Percentiles rank a stretch among this genome's conserved stretches.
These are phyloP conservation scores for Idaea dimidiata DNA, from an alignment of 2,888 invertebrate genomes.

Conservation along the genomic window DNA sequence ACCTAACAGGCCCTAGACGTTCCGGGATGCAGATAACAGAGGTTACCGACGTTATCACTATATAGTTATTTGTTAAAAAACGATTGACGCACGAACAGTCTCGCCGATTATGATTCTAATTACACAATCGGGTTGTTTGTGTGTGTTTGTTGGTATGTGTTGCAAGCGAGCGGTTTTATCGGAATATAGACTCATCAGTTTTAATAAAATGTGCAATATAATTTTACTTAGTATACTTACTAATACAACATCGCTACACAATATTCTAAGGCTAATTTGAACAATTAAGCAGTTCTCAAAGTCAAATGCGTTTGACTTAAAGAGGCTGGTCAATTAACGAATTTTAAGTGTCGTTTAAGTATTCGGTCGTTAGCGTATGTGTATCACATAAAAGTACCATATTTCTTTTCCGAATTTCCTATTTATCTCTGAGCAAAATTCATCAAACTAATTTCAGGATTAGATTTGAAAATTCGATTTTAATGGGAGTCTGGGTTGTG, in stretches of 20 bases:
- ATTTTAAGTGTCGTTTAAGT: too few relatives aligned
- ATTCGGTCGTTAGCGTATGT: too few relatives aligned
- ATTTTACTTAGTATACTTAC: neutral
- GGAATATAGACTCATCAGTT: neutral
- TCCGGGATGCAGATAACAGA: slow-evolving; percentile 76
- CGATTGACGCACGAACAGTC: slow-evolving; percentile 76
- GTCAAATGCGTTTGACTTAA: too few relatives aligned
- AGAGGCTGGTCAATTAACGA: too few relatives aligned
- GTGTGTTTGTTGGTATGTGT: slow-evolving; percentile 13
- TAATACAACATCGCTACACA: too few relatives aligned
- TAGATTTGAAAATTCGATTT: too few relatives aligned
- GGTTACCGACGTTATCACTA: slow-evolving; percentile 71
- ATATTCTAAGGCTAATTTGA: too few relatives aligned
- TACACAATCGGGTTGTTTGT: slow-evolving; percentile 26
- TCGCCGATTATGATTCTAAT: slow-evolving; percentile 51
- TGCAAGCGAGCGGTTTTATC: slow-evolving; percentile 7
- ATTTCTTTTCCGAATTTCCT: too few relatives aligned
- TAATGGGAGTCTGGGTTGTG: neutral
- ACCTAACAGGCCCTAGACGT: slow-evolving; percentile 70
- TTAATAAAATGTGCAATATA: neutral
- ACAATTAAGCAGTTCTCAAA: too few relatives aligned
- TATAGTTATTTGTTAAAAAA: slow-evolving; percentile 66
- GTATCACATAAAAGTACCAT: too few relatives aligned
- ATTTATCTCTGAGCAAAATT: too few relatives aligned
- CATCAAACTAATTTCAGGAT: too few relatives aligned